phyloP scores from a whole-genome alignment of 2,797 vertebrate genomes.

The Gallinago stenura region DNA sequence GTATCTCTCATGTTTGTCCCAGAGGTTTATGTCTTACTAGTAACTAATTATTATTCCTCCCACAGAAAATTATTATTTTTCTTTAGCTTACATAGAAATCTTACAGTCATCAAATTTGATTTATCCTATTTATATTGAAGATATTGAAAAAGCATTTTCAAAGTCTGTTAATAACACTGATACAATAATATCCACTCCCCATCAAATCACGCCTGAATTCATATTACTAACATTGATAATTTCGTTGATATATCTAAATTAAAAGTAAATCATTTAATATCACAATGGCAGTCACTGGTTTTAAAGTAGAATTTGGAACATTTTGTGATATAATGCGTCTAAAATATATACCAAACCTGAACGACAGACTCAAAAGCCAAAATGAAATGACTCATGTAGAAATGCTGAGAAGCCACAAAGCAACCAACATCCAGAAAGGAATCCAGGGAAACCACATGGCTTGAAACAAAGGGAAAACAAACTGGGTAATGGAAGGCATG shows the following conservation, averaged over 20 bases:
- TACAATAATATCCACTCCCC: neutral
- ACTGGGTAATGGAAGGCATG: neutral
- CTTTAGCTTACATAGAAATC: neutral
- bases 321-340: neutral
- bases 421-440: neutral
- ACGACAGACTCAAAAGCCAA: neutral
- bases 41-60: neutral
- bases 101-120: neutral
- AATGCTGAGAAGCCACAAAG: constrained; percentile 36
- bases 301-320: neutral
- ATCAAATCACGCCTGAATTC: neutral
- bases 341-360: neutral
- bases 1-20: neutral
- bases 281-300: neutral
- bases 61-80: neutral
- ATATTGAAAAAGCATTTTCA: neutral
- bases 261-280: neutral
- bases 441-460: neutral
- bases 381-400: neutral
- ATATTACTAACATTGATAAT: neutral
- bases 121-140: neutral
- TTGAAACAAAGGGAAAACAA: constrained; percentile 21
- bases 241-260: neutral
- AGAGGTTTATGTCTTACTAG: neutral
- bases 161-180: neutral